Evolutionary conservation across 2,113 vertebrate genomes (phyloP).

Genomic region (Notiomystis cincta): DNA sequence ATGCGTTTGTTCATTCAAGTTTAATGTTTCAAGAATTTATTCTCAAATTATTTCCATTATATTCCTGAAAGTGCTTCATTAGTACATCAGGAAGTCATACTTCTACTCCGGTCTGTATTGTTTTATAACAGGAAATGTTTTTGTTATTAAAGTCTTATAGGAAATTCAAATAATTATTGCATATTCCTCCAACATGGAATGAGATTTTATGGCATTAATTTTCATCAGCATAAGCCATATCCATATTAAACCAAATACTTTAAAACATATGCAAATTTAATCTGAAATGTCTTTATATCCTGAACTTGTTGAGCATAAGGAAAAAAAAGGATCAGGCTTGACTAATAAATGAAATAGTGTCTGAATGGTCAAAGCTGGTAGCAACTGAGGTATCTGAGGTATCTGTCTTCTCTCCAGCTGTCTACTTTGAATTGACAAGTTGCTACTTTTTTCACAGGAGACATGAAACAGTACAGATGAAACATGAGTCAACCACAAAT

Average conservation of each 20-base stretch:
- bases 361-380: accelerated
- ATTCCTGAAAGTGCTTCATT: neutral
- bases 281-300: neutral
- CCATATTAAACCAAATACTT: neutral
- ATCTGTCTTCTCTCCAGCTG: neutral
- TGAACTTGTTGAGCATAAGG: accelerated
- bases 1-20: neutral
- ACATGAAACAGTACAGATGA: neutral
- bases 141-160: neutral
- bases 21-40: neutral
- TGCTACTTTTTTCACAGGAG: neutral
- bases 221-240: neutral
- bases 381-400: neutral
- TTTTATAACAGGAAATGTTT: accelerated
- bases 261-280: neutral
- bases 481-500: neutral
- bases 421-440: neutral
- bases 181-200: neutral
- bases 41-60: neutral
- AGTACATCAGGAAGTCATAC: neutral
- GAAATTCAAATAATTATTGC: neutral
- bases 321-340: neutral
- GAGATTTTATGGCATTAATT: neutral
- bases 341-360: neutral
- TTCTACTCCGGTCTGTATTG: neutral